Evolutionary conservation across 2,888 invertebrate genomes (phyloP).

Genomic region (Lumbricus terrestris): DNA sequence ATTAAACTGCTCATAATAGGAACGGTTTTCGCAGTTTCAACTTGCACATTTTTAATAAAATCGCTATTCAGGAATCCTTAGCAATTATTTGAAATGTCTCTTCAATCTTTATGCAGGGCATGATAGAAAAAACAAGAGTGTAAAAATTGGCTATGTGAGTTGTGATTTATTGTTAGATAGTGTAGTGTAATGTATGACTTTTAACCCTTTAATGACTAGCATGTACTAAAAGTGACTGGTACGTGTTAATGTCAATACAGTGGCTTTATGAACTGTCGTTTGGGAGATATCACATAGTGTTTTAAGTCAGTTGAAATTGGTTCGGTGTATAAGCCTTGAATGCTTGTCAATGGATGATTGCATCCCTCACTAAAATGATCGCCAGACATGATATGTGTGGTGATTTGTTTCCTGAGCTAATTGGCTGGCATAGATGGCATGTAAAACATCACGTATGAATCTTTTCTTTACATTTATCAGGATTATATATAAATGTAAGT

Average conservation of each 20-base stretch:
- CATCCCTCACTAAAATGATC: no score
- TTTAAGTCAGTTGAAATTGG: background rate
- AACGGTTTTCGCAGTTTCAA: no score
- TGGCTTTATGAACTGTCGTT: background rate
- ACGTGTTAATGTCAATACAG: no score
- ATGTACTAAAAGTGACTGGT: no score
- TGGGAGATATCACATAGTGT: background rate
- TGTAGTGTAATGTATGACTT: background rate
- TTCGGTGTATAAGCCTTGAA: no score
- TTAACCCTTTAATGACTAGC: no score
- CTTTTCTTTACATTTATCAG: background rate
- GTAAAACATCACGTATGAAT: background rate
- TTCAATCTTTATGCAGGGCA: background rate
- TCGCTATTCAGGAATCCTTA: background rate
- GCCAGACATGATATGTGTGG: background rate
- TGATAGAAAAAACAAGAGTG: background rate
- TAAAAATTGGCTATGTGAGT: background rate
- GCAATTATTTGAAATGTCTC: background rate
- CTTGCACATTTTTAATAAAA: background rate
- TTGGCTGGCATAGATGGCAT: background rate
- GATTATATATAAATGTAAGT: background rate
- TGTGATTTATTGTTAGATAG: background rate
- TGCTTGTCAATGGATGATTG: no score
- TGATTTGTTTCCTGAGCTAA: background rate
- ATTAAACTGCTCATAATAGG: no score